Base-by-base conservation (phyloP, 1,140 invertebrate genomes). In the Platyura marginata region DNA sequence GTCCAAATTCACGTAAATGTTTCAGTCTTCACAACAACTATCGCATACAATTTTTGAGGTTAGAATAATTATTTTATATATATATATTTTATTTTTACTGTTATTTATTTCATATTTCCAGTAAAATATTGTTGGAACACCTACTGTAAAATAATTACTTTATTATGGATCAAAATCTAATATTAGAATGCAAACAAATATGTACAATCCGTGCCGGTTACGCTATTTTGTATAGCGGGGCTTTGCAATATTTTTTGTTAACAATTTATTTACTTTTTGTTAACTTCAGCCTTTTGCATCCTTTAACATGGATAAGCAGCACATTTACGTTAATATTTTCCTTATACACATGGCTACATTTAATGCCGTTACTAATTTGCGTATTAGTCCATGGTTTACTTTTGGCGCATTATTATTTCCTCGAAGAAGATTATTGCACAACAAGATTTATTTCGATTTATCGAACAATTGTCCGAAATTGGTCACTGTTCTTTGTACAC, bases 351-450 rank as follows among this genome's bases (percentile, higher is more conserved):
- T 70, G 70, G 63, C 56, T 64, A 5, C 71, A 67, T 41, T 62
- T 71, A 29, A 48, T 71, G n/a, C 55, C 71, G 2, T 59, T 77
- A 10, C 49, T 65, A 2, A 45, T 53, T 0, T 58, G 72, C 1
- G 66, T 72, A 8, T 62, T 71, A 22, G 47, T 70, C 2, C 71
- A 75, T 51, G 69, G 70, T n/a, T 49, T 75, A 2, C 56, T 72
- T 2, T 67, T 69, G 43, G 69, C 68, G n/a, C 74, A 72, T 52
- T 67, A 66, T 44, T 73, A 73, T 45, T 51, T 75, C 1, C 60
- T 61, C 11, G 56, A 61, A 23, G 54, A 65, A 11, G 47, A 51
- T 0, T 72, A 70, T 40, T 56, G 61, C 22, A 55, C 61, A 34
- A 75, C 65, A 16, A 65, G 72, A 46, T 75, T 75, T 43, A 48